Evolutionary conservation across 1,140 invertebrate species (phyloP).

Genomic region (Cepaea nemoralis): DNA sequence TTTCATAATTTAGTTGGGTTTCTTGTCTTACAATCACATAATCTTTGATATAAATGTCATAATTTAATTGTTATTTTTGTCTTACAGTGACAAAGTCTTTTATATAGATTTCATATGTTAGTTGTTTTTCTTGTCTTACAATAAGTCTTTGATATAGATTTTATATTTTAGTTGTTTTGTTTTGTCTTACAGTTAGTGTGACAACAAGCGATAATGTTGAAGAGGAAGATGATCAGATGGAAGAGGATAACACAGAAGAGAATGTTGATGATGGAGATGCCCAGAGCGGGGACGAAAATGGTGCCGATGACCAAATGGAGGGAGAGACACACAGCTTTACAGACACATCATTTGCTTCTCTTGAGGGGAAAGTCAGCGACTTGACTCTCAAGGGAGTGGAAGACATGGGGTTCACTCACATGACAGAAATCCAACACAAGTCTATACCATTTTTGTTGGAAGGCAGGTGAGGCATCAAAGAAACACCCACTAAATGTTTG

Average conservation of each 20-base stretch:
- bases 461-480: conserved; percentile 77
- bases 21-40: too few species aligned
- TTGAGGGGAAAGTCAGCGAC: conserved; percentile 77
- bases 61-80: not conserved
- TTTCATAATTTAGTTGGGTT: too few species aligned
- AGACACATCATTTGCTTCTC: conserved; percentile 73
- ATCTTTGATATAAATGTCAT: too few species aligned
- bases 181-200: not conserved
- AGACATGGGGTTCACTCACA: conserved; percentile 95
- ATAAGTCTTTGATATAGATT: not conserved
- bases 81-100: not conserved
- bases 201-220: not conserved
- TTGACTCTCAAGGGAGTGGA: conserved; percentile 86
- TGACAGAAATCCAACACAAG: conserved; percentile 97
- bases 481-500: too few species aligned
- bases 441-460: conserved; percentile 92
- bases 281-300: not conserved
- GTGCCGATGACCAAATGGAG: not conserved
- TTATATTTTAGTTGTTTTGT: too few species aligned
- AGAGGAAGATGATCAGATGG: not conserved
- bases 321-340: not conserved
- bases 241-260: not conserved
- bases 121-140: not conserved
- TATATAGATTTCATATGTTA: not conserved
- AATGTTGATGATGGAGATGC: not conserved